Conservation (phyloP, 2,113 vertebrate species). For the Misgurnus mizolepis region DNA sequence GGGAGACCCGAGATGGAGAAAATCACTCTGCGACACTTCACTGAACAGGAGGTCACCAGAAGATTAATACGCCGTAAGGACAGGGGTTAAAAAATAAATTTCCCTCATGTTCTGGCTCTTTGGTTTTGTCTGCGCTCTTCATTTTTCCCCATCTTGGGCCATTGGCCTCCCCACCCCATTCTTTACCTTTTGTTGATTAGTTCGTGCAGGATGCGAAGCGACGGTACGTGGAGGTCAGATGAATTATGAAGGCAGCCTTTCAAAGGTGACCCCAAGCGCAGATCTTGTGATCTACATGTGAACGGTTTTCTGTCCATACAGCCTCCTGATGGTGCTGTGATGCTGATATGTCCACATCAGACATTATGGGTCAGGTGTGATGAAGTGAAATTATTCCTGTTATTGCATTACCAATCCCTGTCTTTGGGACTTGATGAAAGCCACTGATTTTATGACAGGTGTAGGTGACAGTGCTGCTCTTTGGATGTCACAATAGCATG, state of each 20-base stretch:
- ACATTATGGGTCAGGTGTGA: not conserved
- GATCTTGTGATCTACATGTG: constrained; percentile 43
- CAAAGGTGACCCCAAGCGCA: constrained; percentile 37
- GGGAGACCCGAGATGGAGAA: constrained; percentile 57
- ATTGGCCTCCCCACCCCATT: constrained; percentile 48
- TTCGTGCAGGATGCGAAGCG: constrained; percentile 51
- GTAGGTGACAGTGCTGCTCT: no score
- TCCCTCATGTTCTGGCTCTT: constrained; percentile 65
- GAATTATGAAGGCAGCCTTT: constrained; percentile 59
- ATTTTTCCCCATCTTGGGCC: constrained; percentile 64
- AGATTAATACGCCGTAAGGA: constrained; percentile 89
- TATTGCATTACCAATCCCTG: no score
- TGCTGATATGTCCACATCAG: constrained; percentile 16
- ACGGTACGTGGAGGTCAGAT: constrained; percentile 46
- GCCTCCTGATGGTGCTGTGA: constrained; percentile 31
- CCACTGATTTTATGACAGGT: no score
- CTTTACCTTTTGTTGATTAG: constrained; percentile 61
- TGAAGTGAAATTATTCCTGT: constrained; percentile 23
- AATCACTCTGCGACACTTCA: constrained; percentile 83
- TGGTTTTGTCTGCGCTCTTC: constrained; percentile 62
- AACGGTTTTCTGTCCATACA: constrained; percentile 21
- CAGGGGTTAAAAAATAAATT: constrained; percentile 77
- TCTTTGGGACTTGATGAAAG: no score
- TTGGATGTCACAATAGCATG: no score
- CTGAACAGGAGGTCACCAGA: constrained; percentile 82